Percentiles rank a stretch among this genome's conserved stretches.
Evolutionary conservation across 2,113 vertebrate genomes (phyloP).

Genomic region (Spea bombifrons): DNA sequence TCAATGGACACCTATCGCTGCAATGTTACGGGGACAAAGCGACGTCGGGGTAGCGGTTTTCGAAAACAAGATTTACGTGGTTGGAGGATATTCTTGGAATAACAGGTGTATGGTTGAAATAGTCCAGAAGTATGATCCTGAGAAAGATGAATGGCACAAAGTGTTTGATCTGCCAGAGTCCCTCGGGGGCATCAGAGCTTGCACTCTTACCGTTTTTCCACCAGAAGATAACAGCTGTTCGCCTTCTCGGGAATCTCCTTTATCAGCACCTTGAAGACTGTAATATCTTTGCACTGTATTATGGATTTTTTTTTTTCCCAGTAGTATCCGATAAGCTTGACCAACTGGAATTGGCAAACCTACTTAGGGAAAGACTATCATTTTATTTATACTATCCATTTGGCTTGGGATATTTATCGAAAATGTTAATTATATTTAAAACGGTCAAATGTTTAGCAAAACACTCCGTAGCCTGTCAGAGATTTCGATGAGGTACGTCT

Average conservation of each 20-base stretch:
- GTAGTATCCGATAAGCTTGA: conserved; percentile 58
- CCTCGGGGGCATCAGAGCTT: conserved; percentile 95
- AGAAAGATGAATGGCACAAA: conserved; percentile 98
- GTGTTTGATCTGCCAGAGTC: conserved; percentile 98
- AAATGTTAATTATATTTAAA: conserved; percentile 51
- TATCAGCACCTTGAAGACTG: conserved; percentile 85
- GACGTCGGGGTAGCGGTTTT: conserved; percentile 97
- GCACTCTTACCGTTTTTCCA: conserved; percentile 95
- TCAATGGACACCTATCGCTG: conserved; percentile 94
- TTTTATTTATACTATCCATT: conserved; percentile 57
- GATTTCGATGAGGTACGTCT: conserved; percentile 53
- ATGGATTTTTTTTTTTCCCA: conserved; percentile 60
- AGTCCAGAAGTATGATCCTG: conserved; percentile 96
- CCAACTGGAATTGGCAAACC: conserved; percentile 54
- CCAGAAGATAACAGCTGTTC: conserved; percentile 90
- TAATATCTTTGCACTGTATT: conserved; percentile 79
- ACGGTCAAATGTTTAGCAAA: conserved; percentile 56
- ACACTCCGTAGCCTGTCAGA: conserved; percentile 45
- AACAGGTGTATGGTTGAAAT: conserved; percentile 99
- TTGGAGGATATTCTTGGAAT: conserved; percentile 99
- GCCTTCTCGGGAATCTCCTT: conserved; percentile 91
- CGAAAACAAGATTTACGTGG: conserved; percentile 97
- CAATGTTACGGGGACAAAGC: conserved; percentile 96
- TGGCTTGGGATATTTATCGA: conserved; percentile 60
- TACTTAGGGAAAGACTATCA: conserved; percentile 51